Conservation (phyloP, 1,140 invertebrate genomes). For the Drosophila santomea region DNA sequence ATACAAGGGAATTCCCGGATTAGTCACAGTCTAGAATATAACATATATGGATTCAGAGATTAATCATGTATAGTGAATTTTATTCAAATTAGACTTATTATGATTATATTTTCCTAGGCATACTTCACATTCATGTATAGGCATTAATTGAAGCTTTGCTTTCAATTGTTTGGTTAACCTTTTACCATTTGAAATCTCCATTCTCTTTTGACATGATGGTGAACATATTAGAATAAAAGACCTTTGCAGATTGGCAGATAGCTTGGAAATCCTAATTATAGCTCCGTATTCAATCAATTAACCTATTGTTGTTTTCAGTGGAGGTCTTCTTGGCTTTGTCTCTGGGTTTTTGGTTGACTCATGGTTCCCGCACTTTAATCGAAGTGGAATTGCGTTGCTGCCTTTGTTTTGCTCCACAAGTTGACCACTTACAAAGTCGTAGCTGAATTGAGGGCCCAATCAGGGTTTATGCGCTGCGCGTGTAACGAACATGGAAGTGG, state of each 20-base stretch:
- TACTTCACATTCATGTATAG: too few species aligned
- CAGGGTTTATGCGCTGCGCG: slow-evolving; percentile 29
- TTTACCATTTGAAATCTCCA: too few species aligned
- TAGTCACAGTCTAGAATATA: not conserved
- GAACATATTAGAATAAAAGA: too few species aligned
- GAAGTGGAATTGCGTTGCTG: slow-evolving; percentile 28
- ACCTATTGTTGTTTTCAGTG: not conserved
- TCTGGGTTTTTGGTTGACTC: slow-evolving; percentile 18
- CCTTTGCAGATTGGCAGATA: too few species aligned
- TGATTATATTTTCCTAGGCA: too few species aligned
- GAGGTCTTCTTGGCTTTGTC: slow-evolving; percentile 1
- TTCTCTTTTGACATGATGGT: not conserved
- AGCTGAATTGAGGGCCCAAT: slow-evolving; percentile 12
- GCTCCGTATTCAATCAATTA: not conserved
- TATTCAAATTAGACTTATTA: not conserved
- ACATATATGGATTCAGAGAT: not conserved
- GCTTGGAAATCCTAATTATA: too few species aligned
- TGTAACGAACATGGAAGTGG: slow-evolving; percentile 26
- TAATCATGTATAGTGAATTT: not conserved
- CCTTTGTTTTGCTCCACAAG: slow-evolving; percentile 14
- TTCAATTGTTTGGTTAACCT: too few species aligned
- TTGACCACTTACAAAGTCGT: slow-evolving; percentile 17
- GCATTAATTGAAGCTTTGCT: too few species aligned
- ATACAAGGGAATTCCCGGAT: slow-evolving; percentile 12
- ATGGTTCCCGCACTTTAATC: slow-evolving; percentile 20